Percentiles rank a stretch among this genome's conserved stretches.
phyloP scores from a whole-genome alignment of 2,888 invertebrate species.

The Tuberolachnus salignus region DNA sequence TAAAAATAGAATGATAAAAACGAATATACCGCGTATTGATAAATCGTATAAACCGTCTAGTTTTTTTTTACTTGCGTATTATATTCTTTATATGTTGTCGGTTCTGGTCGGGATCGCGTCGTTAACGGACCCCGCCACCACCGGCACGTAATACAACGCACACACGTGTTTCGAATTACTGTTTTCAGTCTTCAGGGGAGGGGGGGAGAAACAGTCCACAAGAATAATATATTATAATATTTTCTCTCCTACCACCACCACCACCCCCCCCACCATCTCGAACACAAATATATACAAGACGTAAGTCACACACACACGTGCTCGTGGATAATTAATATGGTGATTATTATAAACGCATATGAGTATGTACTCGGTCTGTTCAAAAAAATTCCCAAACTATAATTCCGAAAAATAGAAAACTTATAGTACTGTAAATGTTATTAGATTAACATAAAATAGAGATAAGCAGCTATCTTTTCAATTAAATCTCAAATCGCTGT shows the following conservation, averaged over 20 bases:
- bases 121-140: slow-evolving; percentile 9
- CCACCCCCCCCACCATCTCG: neutral
- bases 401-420: too few species aligned
- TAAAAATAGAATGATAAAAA: neutral
- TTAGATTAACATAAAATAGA: too few species aligned
- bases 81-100: neutral
- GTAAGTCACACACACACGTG: neutral
- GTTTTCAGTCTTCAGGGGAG: neutral
- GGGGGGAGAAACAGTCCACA: slow-evolving; percentile 5
- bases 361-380: too few species aligned
- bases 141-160: neutral
- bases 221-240: slow-evolving; percentile 29
- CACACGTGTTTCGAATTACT: slow-evolving; percentile 9
- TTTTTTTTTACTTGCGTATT: slow-evolving; percentile 1
- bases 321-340: neutral
- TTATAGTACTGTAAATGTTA: too few species aligned
- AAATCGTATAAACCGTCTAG: slow-evolving; percentile 31
- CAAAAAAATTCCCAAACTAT: too few species aligned
- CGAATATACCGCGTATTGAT: slow-evolving; percentile 17
- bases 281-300: neutral
- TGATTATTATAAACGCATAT: neutral
- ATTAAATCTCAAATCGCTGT: too few species aligned
- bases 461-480: too few species aligned
- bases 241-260: neutral
- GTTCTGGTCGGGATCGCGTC: slow-evolving; percentile 13